Evolutionary conservation across 2,797 vertebrate genomes (phyloP).

Genomic region (Manis javanica): DNA sequence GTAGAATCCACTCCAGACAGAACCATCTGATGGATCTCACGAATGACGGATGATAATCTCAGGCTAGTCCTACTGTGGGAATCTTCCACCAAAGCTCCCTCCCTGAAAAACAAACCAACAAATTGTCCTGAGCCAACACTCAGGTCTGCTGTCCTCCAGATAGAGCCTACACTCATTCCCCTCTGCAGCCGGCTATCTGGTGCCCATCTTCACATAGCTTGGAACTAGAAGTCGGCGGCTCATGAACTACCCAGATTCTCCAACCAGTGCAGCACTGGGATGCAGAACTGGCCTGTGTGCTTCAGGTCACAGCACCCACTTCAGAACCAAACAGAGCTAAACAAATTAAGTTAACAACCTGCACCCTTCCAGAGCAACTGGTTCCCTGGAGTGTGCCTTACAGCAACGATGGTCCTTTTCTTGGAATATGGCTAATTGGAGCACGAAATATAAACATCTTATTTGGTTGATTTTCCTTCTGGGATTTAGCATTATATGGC

Average conservation of each 20-base stretch:
- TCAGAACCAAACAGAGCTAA: neutral
- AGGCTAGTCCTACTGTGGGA: rapidly evolving
- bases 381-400: neutral
- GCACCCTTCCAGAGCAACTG: rapidly evolving
- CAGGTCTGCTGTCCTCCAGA: neutral
- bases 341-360: neutral
- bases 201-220: rapidly evolving
- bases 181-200: rapidly evolving
- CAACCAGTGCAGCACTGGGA: rapidly evolving
- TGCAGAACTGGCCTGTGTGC: rapidly evolving
- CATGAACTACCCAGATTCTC: rapidly evolving
- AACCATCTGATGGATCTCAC: rapidly evolving
- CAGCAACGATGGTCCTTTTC: rapidly evolving
- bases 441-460: neutral
- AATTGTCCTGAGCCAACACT: neutral
- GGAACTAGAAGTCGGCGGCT: neutral
- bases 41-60: rapidly evolving
- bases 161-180: rapidly evolving
- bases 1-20: neutral
- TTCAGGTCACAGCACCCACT: neutral
- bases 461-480: neutral
- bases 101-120: neutral
- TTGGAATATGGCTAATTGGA: neutral
- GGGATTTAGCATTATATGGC: neutral
- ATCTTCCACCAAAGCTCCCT: neutral